Base-by-base conservation (phyloP, 2,113 vertebrate genomes). In the Lophochroa leadbeateri region DNA sequence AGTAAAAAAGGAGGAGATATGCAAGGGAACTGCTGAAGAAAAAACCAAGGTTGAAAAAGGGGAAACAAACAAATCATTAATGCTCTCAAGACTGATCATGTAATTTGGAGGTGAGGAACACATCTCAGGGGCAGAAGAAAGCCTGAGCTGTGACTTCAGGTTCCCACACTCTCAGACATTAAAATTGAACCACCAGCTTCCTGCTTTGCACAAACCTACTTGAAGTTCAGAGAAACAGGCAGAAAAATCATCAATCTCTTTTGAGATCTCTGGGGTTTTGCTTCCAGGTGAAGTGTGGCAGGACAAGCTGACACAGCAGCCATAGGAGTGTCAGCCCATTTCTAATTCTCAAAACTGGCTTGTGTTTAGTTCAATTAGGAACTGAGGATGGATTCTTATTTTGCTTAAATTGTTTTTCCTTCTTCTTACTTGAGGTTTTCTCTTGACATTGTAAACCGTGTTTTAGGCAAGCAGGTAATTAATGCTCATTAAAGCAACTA, bases 401-500 rank as follows among this genome's bases (percentile, higher is more conserved):
- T 43, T 33, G 23, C 35, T 88, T 43, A 69, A 92, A 69, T 17
- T 44, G 41, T 6, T 78, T 83, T 39, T 70, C 15, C 43, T 67
- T 44, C 55, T 85, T 72, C 67, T 81, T 70, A 60, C 8, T 47
- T 41, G 2, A 46, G 44, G 17, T 60, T 92, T 94, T 80, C 65
- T 86, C 88, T 67, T 60, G 57, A 57, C 44, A 35, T 29, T 61
- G 44, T 57, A 61, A 86, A 60, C 29, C n/a, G 60, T 33, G 37
- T 80, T 94, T 49, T 29, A 89, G 46, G 44, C 65, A 81, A 29
- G 37, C 76, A 91, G 77, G 86, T 94, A 91, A 94, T 91, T 72
- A 91, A 92, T 0, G 1, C 19, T 85, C 70, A 47, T 82, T 70
- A 82, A 76, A 92, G 37, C 13, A 90, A 88, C 74, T 90, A 93